Conservation (phyloP, 2,797 vertebrate genomes). For the Xiphophorus birchmanni region DNA sequence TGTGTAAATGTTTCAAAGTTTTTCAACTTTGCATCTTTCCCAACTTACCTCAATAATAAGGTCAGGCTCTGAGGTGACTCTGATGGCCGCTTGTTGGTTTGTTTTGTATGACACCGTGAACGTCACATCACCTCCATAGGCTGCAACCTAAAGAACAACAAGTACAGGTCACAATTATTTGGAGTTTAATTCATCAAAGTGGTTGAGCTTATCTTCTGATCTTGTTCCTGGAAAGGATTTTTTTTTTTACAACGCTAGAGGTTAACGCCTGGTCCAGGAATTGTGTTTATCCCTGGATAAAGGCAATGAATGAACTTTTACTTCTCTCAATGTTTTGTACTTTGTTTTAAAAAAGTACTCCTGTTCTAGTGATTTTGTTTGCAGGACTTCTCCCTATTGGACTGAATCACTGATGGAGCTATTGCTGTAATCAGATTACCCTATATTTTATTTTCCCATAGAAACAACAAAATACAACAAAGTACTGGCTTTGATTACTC, state of each 20-base stretch:
- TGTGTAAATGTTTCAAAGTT: background rate
- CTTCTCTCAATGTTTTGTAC: background rate
- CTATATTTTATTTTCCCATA: background rate
- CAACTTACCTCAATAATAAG: conserved; percentile 71
- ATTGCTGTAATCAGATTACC: background rate
- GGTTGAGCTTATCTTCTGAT: background rate
- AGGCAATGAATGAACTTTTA: background rate
- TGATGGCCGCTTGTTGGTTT: conserved; percentile 77
- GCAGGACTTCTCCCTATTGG: background rate
- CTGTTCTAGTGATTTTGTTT: background rate
- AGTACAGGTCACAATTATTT: background rate
- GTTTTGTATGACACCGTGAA: conserved; percentile 72
- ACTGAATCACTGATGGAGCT: background rate
- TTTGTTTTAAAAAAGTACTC: background rate
- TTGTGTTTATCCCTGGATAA: background rate
- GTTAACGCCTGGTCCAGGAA: background rate
- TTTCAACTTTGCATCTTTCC: background rate
- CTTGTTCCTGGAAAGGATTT: background rate
- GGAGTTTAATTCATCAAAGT: background rate
- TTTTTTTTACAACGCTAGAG: background rate
- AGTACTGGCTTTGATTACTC: background rate
- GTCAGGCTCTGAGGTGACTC: conserved; percentile 73
- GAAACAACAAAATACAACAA: background rate
- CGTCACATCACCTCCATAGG: conserved; percentile 69
- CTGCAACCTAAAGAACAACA: conserved; percentile 54